A percentile compares a stretch with the other conserved stretches of the same genome.
Conservation (phyloP, 2,797 vertebrate species). For the Allochrocebus solatus region DNA sequence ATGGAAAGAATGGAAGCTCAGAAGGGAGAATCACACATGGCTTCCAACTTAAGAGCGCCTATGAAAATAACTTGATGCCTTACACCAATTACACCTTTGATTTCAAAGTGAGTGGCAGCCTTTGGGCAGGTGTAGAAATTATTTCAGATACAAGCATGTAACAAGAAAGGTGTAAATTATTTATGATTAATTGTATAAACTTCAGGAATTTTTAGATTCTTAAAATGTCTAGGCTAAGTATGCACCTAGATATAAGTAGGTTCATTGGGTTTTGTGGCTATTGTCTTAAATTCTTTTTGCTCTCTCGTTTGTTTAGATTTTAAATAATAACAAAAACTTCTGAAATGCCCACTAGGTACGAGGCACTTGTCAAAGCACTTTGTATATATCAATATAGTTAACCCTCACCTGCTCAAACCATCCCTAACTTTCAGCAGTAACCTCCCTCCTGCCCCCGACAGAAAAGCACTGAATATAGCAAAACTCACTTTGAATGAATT, state of each 20-base stretch:
- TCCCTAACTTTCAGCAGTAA: background rate
- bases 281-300: slow-evolving; percentile 39
- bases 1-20: slow-evolving; percentile 92
- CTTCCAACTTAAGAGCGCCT: slow-evolving; percentile 98
- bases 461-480: background rate
- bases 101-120: slow-evolving; percentile 90
- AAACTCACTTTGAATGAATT: slow-evolving; percentile 25
- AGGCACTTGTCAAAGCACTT: slow-evolving; percentile 7
- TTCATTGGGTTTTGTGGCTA: slow-evolving; percentile 38
- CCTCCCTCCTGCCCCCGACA: background rate
- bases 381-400: background rate
- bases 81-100: slow-evolving; percentile 99
- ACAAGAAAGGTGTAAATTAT: background rate
- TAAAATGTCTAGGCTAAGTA: slow-evolving; percentile 8
- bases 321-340: slow-evolving; percentile 12
- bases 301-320: slow-evolving; percentile 27
- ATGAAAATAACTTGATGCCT: slow-evolving; percentile 98
- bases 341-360: background rate
- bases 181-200: background rate
- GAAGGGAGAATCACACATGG: slow-evolving; percentile 96
- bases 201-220: slow-evolving; percentile 28
- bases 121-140: background rate
- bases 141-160: background rate
- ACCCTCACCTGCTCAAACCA: background rate
- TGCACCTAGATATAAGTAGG: background rate